Evolutionary conservation across 2,888 invertebrate genomes (phyloP), one percentile per base, ranked within the genome.

Genomic region (Ichneumon xanthorius): DNA sequence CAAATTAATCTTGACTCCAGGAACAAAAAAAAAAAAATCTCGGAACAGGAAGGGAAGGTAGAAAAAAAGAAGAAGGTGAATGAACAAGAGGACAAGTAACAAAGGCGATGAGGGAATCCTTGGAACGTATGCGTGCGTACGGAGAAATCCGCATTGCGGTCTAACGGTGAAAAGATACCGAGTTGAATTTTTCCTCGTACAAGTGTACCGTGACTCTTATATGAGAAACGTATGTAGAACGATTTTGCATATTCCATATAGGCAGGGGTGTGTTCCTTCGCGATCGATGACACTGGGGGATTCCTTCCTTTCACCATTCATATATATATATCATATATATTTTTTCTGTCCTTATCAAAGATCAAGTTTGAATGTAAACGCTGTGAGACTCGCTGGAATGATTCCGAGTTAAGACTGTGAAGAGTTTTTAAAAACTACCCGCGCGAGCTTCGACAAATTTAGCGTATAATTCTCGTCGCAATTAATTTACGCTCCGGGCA

Each of bases 61-160:
- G 22, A 6, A n/a, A 33, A 16, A 40, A 58, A 45, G 22, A 40
- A 19, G 37, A 79, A 63, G 70, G 33, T 40, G 19, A 19, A 37
- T 33, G 16, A 45, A 40, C 48, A 58, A 26, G 19, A n/a, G 6
- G 45, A 50, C 71, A 33, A 37, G 19, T 19, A 55, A 67, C 37
- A 77, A 33, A 80, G 70, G 70, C 50, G 80, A 84, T 6, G 55
- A 50, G 83, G 70, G 68, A 88, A 85, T 82, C 76, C 80, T 68
- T 73, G 70, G 82, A 82, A 7, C 33, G 86, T 82, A 79, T 71
- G 85, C 76, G 77, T 85, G 85, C 84, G 87, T 85, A 86, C 70
- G 50, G 85, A 82, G 88, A 89, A 89, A 91, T 89, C 89, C 90
- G 91, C 91, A 90, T 89, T 91, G 91, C 90, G 90, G 91, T 91